Conservation (phyloP, 2,888 invertebrate species). For the Parascotia fuliginaria region DNA sequence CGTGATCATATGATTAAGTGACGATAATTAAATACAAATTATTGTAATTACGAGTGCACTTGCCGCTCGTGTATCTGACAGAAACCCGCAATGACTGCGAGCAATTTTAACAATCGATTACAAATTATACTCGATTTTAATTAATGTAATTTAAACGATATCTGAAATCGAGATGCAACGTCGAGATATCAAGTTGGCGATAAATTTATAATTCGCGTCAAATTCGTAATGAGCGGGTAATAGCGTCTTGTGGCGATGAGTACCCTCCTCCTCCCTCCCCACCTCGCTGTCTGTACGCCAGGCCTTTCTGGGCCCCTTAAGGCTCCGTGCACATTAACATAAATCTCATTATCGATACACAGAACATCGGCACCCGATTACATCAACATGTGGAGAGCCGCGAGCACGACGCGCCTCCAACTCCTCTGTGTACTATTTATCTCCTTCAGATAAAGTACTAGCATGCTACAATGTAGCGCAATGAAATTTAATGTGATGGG, state of each 20-base stretch:
- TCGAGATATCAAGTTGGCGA: constrained; percentile 18
- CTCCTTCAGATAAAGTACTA: not conserved
- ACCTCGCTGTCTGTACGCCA: constrained; percentile 10
- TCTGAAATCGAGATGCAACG: not conserved
- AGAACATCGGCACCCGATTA: constrained; percentile 14
- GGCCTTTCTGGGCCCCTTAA: constrained; percentile 1
- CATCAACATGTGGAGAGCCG: constrained; percentile 1
- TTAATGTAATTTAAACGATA: too few species aligned
- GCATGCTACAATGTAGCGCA: not conserved
- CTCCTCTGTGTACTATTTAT: not conserved
- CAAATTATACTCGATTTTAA: too few species aligned
- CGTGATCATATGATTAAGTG: too few species aligned
- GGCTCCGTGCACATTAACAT: constrained; percentile 23
- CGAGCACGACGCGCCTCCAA: not conserved
- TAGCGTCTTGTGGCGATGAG: constrained; percentile 20
- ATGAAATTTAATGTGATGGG: too few species aligned
- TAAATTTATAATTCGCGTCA: constrained; percentile 27
- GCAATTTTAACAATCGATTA: too few species aligned
- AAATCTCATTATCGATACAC: constrained; percentile 23
- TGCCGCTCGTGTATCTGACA: too few species aligned
- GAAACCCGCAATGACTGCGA: too few species aligned
- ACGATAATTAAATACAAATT: too few species aligned
- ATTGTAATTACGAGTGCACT: too few species aligned
- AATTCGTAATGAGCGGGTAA: constrained; percentile 37
- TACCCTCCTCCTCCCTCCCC: too few species aligned